phyloP scores from a whole-genome alignment of 2,888 invertebrate species.

The Glyphotaelius pellucidus region DNA sequence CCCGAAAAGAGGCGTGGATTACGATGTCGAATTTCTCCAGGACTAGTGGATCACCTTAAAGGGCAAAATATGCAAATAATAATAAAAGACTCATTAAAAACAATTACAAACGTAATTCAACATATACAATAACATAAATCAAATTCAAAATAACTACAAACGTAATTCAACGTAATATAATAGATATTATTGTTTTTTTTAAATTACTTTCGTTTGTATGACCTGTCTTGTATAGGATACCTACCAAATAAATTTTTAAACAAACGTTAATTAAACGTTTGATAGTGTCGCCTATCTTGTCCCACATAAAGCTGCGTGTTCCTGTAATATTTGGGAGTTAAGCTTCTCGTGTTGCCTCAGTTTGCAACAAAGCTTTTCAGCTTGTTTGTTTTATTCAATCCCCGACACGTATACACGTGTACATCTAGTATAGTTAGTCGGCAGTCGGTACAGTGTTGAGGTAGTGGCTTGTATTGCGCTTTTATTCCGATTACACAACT shows the following conservation, averaged over 20 bases:
- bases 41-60: too few relatives aligned
- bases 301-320: not conserved
- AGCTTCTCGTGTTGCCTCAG: not conserved
- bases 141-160: too few relatives aligned
- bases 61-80: too few relatives aligned
- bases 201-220: not conserved
- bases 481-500: conserved; percentile 31
- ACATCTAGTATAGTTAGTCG: not conserved
- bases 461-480: conserved; percentile 26
- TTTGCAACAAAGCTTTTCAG: conserved; percentile 7
- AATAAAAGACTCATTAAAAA: too few relatives aligned
- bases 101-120: too few relatives aligned
- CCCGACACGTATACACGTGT: not conserved
- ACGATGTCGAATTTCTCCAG: too few relatives aligned
- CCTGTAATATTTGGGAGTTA: not conserved
- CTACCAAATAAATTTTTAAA: too few relatives aligned
- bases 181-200: not conserved
- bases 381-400: not conserved
- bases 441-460: not conserved
- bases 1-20: too few relatives aligned
- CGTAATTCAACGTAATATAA: too few relatives aligned
- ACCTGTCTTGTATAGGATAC: not conserved
- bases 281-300: not conserved
- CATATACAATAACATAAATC: too few relatives aligned
- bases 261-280: too few relatives aligned